A percentile compares a stretch with the other conserved stretches of the same genome.
phyloP scores from a whole-genome alignment of 2,797 vertebrate genomes.

The Periophthalmus magnuspinnatus region DNA sequence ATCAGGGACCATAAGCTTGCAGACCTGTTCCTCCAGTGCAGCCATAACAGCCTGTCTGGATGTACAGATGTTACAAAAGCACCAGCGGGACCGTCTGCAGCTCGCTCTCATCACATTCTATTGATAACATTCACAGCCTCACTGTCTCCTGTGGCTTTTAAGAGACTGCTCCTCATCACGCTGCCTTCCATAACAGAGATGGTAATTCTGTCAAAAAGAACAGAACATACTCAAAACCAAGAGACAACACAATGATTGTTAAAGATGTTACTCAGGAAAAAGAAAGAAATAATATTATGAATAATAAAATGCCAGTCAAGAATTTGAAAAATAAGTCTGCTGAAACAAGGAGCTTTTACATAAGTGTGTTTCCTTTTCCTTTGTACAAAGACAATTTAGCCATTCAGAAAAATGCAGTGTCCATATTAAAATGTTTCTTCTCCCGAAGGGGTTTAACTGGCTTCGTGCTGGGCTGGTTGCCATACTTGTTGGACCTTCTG shows the following conservation, averaged over 20 bases:
- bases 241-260: background rate
- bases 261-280: background rate
- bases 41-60: slow-evolving; percentile 34
- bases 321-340: no score
- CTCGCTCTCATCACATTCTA: slow-evolving; percentile 14
- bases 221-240: background rate
- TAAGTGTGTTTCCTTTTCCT: no score
- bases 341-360: no score
- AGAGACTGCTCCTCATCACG: background rate
- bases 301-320: no score
- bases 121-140: slow-evolving; percentile 20
- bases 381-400: no score
- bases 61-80: slow-evolving; percentile 36
- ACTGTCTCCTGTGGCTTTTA: slow-evolving; percentile 4
- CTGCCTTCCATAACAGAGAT: slow-evolving; percentile 3
- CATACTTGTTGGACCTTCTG: no score
- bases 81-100: slow-evolving; percentile 17
- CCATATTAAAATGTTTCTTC: no score
- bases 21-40: slow-evolving; percentile 38
- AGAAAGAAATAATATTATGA: no score
- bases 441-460: no score
- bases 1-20: slow-evolving; percentile 24
- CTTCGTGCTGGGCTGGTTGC: no score
- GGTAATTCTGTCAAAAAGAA: background rate
- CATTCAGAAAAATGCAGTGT: no score